phyloP scores from a whole-genome alignment of 2,113 vertebrate species.

The Ictidomys tridecemlineatus region DNA sequence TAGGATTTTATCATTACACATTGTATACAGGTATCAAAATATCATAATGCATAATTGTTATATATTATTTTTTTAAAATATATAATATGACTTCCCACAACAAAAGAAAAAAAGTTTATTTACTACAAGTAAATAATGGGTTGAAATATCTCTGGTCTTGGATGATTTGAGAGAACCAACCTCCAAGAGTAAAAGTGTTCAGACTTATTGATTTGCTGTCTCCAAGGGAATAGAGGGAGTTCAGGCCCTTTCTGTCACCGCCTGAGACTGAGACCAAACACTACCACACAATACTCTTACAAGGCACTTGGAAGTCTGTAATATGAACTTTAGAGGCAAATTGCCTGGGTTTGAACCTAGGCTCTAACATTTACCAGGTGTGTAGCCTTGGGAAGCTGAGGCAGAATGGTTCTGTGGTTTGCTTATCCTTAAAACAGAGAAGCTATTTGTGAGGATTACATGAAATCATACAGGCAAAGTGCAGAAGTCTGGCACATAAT shows the following conservation, averaged over 20 bases:
- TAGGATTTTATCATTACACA: background rate
- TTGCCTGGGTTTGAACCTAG: background rate
- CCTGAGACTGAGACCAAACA: background rate
- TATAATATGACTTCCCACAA: background rate
- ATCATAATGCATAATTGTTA: background rate
- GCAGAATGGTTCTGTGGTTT: background rate
- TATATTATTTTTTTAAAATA: background rate
- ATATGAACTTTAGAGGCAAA: background rate
- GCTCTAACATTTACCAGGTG: background rate
- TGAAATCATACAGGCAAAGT: background rate
- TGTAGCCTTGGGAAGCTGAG: background rate
- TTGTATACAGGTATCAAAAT: background rate
- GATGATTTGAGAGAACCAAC: background rate
- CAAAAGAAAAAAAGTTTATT: background rate
- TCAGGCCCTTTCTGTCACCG: background rate
- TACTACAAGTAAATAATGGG: background rate
- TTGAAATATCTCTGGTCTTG: background rate
- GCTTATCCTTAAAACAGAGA: background rate
- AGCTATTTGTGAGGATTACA: background rate
- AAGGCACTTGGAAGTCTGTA: background rate
- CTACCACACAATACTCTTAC: background rate
- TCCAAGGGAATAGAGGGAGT: background rate
- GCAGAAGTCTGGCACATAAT: background rate
- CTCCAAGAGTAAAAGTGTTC: no score
- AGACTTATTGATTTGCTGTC: background rate